Evolutionary conservation across 2,113 vertebrate species (phyloP).

Genomic region (mouse (Mus musculus)): GRCm39 chr10:94759501-94760000

Average conservation of each 20-base stretch:
- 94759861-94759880: constrained; percentile 71
- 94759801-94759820: constrained; percentile 81
- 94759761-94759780: constrained; percentile 75
- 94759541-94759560: constrained; percentile 56
- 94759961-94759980: constrained; percentile 30
- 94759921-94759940: constrained; percentile 44
- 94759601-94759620: constrained; percentile 19
- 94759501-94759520: constrained; percentile 66
- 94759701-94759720: neutral
- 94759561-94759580: constrained; percentile 64
- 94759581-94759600: constrained; percentile 67
- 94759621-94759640: constrained; percentile 61
- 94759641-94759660: constrained; percentile 20
- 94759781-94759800: constrained; percentile 80
- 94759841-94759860: constrained; percentile 75
- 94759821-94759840: constrained; percentile 80
- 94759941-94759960: neutral
- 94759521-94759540: constrained; percentile 67
- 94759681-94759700: neutral
- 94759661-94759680: neutral
- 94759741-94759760: constrained; percentile 76
- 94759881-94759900: constrained; percentile 53
- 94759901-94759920: constrained; percentile 53
- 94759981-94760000: constrained; percentile 62
- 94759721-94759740: neutral